Conservation (phyloP, 2,113 vertebrate species). For the Phocoena sinus region DNA sequence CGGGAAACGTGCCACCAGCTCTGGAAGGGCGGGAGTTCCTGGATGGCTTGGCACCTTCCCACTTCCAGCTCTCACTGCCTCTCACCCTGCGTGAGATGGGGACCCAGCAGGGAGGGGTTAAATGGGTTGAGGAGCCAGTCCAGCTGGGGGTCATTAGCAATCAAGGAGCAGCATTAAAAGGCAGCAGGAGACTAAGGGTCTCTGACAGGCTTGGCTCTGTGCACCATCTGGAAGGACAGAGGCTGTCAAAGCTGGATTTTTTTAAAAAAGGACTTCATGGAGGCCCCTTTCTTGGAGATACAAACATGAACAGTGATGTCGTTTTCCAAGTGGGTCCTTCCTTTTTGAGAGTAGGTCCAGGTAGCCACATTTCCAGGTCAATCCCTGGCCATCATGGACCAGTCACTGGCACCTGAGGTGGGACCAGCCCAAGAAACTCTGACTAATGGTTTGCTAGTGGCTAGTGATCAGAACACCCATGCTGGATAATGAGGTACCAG, state of each 20-base stretch:
- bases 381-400: background rate
- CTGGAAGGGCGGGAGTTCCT: conserved; percentile 4
- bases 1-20: conserved; percentile 52
- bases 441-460: background rate
- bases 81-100: conserved; percentile 37
- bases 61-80: conserved; percentile 34
- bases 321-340: background rate
- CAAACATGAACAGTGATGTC: background rate
- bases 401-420: background rate
- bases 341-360: background rate
- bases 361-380: background rate
- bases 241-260: background rate
- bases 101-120: conserved; percentile 74
- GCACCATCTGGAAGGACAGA: conserved; percentile 70
- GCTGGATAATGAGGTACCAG: background rate
- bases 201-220: conserved; percentile 64
- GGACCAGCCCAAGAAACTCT: background rate
- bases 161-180: conserved; percentile 70
- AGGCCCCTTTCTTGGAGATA: background rate
- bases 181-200: conserved; percentile 75
- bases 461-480: background rate
- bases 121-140: conserved; percentile 62
- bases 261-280: background rate
- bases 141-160: conserved; percentile 74
- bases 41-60: conserved; percentile 58